A percentile compares a stretch with the other conserved stretches of the same genome.
phyloP scores from a whole-genome alignment of 2,888 invertebrate genomes.

The Nasonia oneida region DNA sequence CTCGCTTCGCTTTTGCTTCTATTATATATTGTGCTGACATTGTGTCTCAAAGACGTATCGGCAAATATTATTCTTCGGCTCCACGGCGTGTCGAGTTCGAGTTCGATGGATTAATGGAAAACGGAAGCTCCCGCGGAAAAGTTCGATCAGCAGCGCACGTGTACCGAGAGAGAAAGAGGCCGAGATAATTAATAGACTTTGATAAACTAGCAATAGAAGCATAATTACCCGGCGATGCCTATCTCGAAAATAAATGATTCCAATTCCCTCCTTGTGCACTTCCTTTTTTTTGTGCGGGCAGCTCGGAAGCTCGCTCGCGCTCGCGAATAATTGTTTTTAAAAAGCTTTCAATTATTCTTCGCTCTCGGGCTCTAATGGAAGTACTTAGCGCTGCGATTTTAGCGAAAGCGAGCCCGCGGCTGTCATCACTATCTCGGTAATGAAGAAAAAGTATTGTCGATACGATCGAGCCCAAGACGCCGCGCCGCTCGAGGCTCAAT shows the following conservation, averaged over 20 bases:
- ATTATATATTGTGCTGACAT: not conserved
- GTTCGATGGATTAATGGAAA: slow-evolving; percentile 12
- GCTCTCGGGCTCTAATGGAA: slow-evolving; percentile 52
- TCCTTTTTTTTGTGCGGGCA: not conserved
- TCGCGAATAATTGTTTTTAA: slow-evolving; percentile 53
- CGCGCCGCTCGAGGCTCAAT: slow-evolving; percentile 44
- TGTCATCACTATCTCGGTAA: slow-evolving; percentile 62
- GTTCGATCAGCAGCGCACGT: not conserved
- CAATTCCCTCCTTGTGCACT: slow-evolving; percentile 41
- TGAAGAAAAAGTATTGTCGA: slow-evolving; percentile 64
- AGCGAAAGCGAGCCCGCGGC: slow-evolving; percentile 3
- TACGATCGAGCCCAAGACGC: slow-evolving; percentile 55
- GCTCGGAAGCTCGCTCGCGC: not conserved
- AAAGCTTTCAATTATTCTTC: slow-evolving; percentile 54
- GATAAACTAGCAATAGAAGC: slow-evolving; percentile 54
- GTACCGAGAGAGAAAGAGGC: not conserved
- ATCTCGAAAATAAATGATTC: slow-evolving; percentile 55
- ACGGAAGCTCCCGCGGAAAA: slow-evolving; percentile 15
- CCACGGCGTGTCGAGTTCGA: no score
- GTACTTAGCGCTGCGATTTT: slow-evolving; percentile 44
- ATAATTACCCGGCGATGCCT: slow-evolving; percentile 42
- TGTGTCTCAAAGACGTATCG: not conserved
- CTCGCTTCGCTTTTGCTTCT: not conserved
- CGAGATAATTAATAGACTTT: slow-evolving; percentile 50
- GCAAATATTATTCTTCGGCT: not conserved